These are phyloP conservation scores for Alligator mississippiensis DNA, from an alignment of 2,113 vertebrate genomes.

Conservation along the genomic window DNA sequence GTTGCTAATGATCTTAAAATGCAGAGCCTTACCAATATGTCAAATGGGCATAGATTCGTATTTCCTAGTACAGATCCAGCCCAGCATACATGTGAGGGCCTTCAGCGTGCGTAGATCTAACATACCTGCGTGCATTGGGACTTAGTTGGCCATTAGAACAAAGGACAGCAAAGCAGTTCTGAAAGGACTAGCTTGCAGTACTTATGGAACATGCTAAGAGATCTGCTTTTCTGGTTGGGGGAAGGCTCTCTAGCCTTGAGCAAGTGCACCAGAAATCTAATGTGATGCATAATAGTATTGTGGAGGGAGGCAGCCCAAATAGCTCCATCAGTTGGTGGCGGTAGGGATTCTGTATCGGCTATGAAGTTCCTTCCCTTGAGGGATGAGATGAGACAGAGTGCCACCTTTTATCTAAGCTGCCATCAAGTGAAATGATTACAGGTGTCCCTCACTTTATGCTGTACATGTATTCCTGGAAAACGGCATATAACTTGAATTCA, in stretches of 20 bases:
- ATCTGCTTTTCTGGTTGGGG: neutral
- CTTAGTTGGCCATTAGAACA: neutral
- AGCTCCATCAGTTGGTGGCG: neutral
- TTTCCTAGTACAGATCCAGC: neutral
- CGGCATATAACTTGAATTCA: too few species aligned
- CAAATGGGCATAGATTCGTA: neutral
- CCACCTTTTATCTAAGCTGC: neutral
- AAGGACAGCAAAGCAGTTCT: neutral
- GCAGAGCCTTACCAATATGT: neutral
- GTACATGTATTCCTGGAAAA: too few species aligned
- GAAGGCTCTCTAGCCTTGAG: neutral
- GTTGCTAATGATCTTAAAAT: neutral
- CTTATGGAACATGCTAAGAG: neutral
- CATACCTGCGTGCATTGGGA: neutral
- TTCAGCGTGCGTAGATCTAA: too few species aligned
- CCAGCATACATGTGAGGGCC: neutral
- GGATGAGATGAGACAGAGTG: neutral
- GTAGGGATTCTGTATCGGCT: neutral
- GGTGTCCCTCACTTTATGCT: too few species aligned
- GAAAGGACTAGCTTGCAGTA: neutral
- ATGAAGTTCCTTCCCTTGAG: neutral
- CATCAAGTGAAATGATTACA: neutral
- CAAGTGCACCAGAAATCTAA: too few species aligned
- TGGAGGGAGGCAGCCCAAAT: neutral
- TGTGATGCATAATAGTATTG: neutral